Conservation (phyloP, 2,797 vertebrate species). For the Diglossa cyanea region DNA sequence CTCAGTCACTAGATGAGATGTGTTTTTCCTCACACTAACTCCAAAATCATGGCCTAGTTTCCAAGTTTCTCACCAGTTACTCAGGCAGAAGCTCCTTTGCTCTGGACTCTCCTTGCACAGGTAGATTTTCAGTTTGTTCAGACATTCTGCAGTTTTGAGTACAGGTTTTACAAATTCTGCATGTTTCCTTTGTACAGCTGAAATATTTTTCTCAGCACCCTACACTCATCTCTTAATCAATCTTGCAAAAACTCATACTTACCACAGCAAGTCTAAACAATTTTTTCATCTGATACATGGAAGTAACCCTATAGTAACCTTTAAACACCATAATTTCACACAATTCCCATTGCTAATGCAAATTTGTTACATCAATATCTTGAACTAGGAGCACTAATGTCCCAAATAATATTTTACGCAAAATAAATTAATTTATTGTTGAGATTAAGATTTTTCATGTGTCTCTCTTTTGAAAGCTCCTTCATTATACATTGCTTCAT, state of each 20-base stretch:
- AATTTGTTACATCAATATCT: background rate
- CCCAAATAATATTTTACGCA: background rate
- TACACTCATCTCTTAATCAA: background rate
- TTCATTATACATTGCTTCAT: background rate
- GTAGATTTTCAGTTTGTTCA: background rate
- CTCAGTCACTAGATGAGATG: background rate
- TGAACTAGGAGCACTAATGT: background rate
- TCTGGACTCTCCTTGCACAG: background rate
- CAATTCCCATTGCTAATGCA: background rate
- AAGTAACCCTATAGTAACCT: background rate
- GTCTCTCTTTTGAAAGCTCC: background rate
- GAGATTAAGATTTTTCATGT: background rate
- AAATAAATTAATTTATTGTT: background rate
- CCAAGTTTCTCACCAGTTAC: background rate
- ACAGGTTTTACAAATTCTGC: background rate
- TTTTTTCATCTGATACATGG: background rate
- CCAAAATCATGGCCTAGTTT: background rate
- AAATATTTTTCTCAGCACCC: background rate
- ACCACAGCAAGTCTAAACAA: background rate
- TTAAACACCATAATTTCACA: background rate
- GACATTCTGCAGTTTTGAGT: background rate
- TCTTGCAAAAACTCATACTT: background rate
- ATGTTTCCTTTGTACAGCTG: background rate
- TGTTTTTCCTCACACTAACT: background rate
- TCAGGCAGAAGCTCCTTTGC: background rate